Evolutionary conservation across 2,113 vertebrate genomes (phyloP).

Genomic region (Podarcis muralis): DNA sequence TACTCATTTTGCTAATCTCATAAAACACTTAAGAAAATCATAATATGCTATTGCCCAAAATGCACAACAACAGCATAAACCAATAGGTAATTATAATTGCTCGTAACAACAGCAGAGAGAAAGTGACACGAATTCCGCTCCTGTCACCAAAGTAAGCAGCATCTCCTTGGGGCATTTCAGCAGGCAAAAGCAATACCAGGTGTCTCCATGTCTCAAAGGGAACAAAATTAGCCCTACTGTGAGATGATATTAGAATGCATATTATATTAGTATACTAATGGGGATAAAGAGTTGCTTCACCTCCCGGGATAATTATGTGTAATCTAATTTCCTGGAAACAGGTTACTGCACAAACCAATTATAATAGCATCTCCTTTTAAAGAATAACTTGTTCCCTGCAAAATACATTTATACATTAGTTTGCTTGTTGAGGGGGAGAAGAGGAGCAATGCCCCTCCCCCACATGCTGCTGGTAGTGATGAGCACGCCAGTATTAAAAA

Average conservation of each 20-base stretch:
- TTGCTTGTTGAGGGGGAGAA: neutral
- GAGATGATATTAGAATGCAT: slow-evolving; percentile 50
- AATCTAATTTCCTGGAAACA: slow-evolving; percentile 59
- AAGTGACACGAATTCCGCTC: accelerated
- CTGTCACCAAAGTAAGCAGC: neutral
- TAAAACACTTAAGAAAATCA: neutral
- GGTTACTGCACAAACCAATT: slow-evolving; percentile 43
- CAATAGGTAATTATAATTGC: slow-evolving; percentile 6
- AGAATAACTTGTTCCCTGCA: neutral
- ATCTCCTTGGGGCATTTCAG: slow-evolving; percentile 5
- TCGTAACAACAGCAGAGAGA: neutral
- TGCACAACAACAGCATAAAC: neutral
- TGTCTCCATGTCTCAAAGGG: neutral
- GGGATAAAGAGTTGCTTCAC: slow-evolving; percentile 51
- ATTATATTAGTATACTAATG: slow-evolving; percentile 60
- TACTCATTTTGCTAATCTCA: neutral
- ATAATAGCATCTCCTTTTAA: slow-evolving; percentile 27
- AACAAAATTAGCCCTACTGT: slow-evolving; percentile 34
- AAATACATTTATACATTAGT: slow-evolving; percentile 18
- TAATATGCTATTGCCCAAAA: neutral
- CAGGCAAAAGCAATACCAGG: slow-evolving; percentile 25
- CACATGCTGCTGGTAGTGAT: neutral
- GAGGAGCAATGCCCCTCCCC: neutral
- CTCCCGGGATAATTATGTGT: slow-evolving; percentile 47
- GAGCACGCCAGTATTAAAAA: slow-evolving; percentile 15